Evolutionary conservation across 2,888 invertebrate genomes (phyloP).

Genomic region (Tuta absoluta): DNA sequence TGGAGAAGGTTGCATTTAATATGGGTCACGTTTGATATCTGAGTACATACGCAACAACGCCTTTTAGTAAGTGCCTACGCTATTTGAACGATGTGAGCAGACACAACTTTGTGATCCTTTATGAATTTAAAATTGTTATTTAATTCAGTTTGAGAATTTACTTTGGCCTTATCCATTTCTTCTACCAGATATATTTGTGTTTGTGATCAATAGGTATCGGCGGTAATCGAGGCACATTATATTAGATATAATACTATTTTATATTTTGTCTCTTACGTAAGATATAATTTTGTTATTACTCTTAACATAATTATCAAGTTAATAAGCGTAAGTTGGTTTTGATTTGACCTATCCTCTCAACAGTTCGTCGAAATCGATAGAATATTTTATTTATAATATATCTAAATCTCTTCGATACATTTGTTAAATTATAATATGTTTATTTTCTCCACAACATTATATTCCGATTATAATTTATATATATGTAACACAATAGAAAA

Average conservation of each 20-base stretch:
- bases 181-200: constrained; percentile 28
- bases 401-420: constrained; percentile 39
- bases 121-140: neutral
- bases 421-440: constrained; percentile 36
- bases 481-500: constrained; percentile 39
- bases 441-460: constrained; percentile 48
- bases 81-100: too few relatives aligned
- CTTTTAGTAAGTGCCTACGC: too few relatives aligned
- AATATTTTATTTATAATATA: constrained; percentile 48
- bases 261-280: constrained; percentile 62
- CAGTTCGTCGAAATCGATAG: constrained; percentile 54
- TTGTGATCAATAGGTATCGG: constrained; percentile 49
- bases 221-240: constrained; percentile 70
- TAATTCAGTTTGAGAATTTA: neutral
- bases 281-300: constrained; percentile 60
- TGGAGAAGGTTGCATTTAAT: too few relatives aligned
- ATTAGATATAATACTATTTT: constrained; percentile 63
- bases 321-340: constrained; percentile 76
- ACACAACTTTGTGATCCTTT: neutral
- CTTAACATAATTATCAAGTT: constrained; percentile 69
- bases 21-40: too few relatives aligned
- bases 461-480: constrained; percentile 33
- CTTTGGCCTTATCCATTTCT: neutral
- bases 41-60: too few relatives aligned
- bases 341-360: constrained; percentile 59